A percentile compares a stretch with the other conserved stretches of the same genome.
Evolutionary conservation across 92 coral and sea anemone species (phyloP).

Genomic region (Palythoa grandiflora): DNA sequence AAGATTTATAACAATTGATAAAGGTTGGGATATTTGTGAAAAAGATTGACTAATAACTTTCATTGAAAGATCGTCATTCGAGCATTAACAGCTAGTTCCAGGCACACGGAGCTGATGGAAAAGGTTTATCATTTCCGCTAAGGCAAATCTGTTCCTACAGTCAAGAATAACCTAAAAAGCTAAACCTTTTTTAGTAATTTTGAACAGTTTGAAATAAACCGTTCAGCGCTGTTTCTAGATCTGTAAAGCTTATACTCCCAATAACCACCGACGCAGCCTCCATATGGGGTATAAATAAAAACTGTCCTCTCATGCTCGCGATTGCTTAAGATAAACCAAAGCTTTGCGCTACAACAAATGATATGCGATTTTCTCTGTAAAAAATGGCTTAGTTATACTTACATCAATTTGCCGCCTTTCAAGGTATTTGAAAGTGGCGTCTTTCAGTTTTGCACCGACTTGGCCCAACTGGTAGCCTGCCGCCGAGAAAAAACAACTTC

Average conservation of each 20-base stretch:
- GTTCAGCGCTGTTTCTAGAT: slow-evolving; percentile 6
- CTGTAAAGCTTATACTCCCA: not conserved
- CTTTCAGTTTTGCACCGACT: slow-evolving; percentile 6
- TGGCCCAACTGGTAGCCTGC: slow-evolving; percentile 37
- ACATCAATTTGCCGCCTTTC: slow-evolving; percentile 36
- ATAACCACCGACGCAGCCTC: not conserved
- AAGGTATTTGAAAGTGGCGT: slow-evolving; percentile 30
- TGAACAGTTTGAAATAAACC: not conserved
- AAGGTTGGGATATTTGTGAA: too few species aligned
- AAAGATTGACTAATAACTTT: too few species aligned
- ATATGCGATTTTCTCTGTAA: not conserved
- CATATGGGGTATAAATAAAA: not conserved
- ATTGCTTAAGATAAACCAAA: slow-evolving; percentile 1
- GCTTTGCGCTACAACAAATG: slow-evolving; percentile 2
- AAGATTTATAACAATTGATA: too few species aligned
- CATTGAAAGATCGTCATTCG: too few species aligned
- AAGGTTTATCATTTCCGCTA: not conserved
- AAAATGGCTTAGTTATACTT: not conserved
- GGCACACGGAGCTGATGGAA: slow-evolving; percentile 11
- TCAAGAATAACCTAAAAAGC: not conserved
- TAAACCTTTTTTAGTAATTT: not conserved
- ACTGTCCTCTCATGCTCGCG: not conserved
- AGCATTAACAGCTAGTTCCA: slow-evolving; percentile 8
- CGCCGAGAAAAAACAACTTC: slow-evolving; percentile 36
- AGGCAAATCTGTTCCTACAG: slow-evolving; percentile 2